Evolutionary conservation across 1,140 invertebrate species (phyloP).

Genomic region (Eubasilissa regina): DNA sequence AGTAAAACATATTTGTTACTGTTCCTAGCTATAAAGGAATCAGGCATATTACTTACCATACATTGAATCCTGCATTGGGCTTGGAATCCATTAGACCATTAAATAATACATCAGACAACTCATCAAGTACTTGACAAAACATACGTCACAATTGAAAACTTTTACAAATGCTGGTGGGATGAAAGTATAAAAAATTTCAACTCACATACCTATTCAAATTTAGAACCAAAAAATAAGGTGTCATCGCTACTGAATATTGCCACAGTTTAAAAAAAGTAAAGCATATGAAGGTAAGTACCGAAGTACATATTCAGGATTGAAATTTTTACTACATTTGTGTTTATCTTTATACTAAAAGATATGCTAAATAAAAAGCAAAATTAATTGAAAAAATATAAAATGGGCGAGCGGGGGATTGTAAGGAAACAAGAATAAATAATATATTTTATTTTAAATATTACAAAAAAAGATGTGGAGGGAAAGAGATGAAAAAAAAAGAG

Average conservation of each 20-base stretch:
- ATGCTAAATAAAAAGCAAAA: no score
- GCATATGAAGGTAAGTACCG: slow-evolving; percentile 18
- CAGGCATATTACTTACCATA: slow-evolving; percentile 28
- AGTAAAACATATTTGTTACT: no score
- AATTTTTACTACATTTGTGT: no score
- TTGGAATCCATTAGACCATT: slow-evolving; percentile 14
- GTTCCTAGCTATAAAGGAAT: no score
- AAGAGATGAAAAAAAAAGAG: not conserved
- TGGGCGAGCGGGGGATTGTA: no score
- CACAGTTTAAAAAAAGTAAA: not conserved
- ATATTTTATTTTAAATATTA: not conserved
- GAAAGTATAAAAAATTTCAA: slow-evolving; percentile 3
- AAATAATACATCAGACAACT: slow-evolving; percentile 14
- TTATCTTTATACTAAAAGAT: no score
- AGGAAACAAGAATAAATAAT: not conserved
- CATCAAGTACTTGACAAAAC: slow-evolving; percentile 26
- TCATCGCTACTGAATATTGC: slow-evolving; percentile 13
- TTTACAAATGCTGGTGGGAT: no score
- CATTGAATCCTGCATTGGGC: slow-evolving; percentile 19
- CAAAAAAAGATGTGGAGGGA: not conserved
- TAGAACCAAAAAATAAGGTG: not conserved
- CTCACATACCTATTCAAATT: not conserved
- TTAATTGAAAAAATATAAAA: no score
- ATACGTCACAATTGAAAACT: slow-evolving; percentile 11
- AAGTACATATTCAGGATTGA: not conserved